Evolutionary conservation across 2,888 invertebrate species (phyloP).

Genomic region (Oeneis ivallda): DNA sequence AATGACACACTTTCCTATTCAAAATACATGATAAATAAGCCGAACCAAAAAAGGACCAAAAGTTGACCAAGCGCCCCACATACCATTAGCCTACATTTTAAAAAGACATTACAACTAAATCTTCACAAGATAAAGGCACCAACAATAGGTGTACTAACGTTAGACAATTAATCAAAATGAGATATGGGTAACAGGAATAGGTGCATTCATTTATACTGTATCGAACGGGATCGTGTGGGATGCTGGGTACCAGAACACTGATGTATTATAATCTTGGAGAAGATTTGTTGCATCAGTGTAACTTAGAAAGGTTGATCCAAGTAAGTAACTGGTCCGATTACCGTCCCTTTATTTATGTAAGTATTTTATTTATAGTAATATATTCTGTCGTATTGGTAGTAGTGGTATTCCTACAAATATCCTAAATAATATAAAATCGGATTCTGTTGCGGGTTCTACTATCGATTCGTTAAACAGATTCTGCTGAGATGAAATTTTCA

Average conservation of each 20-base stretch:
- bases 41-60: background rate
- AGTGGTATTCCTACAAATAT: too few species aligned
- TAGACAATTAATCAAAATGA: slow-evolving; percentile 69
- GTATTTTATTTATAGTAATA: too few species aligned
- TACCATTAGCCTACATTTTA: slow-evolving; percentile 48
- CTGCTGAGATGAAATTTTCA: too few species aligned
- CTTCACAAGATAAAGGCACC: slow-evolving; percentile 58
- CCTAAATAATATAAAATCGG: too few species aligned
- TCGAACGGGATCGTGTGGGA: slow-evolving; percentile 46
- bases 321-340: background rate
- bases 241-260: slow-evolving; percentile 37
- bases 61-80: slow-evolving; percentile 3
- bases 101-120: slow-evolving; percentile 72
- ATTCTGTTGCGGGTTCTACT: too few species aligned
- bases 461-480: too few species aligned
- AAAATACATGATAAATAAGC: slow-evolving; percentile 4
- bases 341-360: too few species aligned
- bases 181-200: slow-evolving; percentile 66
- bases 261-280: slow-evolving; percentile 6
- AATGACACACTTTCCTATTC: slow-evolving; percentile 8
- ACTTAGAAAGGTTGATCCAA: background rate
- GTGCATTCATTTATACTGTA: slow-evolving; percentile 60
- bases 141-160: slow-evolving; percentile 53
- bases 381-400: too few species aligned
- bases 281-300: background rate